Conservation (phyloP, 1,140 invertebrate genomes). For the Procambarus clarkii region DNA sequence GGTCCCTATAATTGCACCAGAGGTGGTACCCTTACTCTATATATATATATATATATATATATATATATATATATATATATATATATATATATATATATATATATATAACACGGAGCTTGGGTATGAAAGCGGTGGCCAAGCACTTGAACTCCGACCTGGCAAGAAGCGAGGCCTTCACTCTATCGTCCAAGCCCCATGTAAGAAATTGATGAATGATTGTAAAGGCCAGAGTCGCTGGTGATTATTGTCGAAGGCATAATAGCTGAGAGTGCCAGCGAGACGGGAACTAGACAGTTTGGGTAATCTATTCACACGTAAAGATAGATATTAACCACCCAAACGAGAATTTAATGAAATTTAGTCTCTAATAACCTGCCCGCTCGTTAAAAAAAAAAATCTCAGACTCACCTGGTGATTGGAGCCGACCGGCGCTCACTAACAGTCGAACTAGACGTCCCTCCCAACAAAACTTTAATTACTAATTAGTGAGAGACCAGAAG, state of each 20-base stretch:
- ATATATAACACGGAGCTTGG: too few species aligned
- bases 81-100: too few species aligned
- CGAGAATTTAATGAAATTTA: conserved; percentile 4
- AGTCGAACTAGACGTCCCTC: background rate
- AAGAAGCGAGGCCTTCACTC: too few species aligned
- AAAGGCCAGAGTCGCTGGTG: background rate
- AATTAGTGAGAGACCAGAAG: background rate
- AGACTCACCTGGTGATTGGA: background rate
- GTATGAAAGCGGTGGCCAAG: too few species aligned
- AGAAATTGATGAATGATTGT: background rate
- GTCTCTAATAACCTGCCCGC: background rate
- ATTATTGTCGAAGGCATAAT: background rate
- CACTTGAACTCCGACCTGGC: too few species aligned
- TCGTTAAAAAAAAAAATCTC: background rate
- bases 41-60: too few species aligned
- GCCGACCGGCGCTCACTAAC: background rate
- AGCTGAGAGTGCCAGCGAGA: background rate
- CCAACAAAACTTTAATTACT: background rate
- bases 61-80: too few species aligned
- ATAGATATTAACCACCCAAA: background rate
- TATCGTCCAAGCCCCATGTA: too few species aligned
- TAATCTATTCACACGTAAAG: background rate
- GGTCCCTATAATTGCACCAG: too few species aligned
- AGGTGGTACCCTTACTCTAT: too few species aligned
- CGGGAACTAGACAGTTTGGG: background rate